Evolutionary conservation across 2,797 vertebrate species (phyloP).

Genomic region (Tadarida brasiliensis): DNA sequence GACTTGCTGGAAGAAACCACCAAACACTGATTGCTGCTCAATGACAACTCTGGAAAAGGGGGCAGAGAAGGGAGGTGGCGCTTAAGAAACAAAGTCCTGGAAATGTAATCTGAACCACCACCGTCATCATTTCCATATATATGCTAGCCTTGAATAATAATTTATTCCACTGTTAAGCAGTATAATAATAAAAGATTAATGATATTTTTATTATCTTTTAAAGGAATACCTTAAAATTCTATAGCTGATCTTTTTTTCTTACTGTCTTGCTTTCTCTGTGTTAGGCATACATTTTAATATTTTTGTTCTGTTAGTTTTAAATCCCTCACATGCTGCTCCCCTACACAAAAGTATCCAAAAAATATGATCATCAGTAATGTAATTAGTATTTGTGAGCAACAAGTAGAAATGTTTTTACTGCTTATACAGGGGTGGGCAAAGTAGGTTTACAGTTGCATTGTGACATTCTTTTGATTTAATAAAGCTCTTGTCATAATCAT

Average conservation of each 20-base stretch:
- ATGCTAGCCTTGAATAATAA: background rate
- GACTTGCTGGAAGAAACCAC: slow-evolving; percentile 93
- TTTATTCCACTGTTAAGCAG: background rate
- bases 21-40: slow-evolving; percentile 90
- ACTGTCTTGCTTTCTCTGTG: background rate
- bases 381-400: background rate
- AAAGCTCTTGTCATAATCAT: background rate
- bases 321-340: background rate
- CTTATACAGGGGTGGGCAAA: background rate
- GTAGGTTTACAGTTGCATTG: background rate
- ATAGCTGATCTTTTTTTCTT: background rate
- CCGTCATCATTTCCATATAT: background rate
- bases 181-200: slow-evolving; percentile 68
- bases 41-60: background rate
- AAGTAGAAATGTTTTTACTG: background rate
- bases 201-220: slow-evolving; percentile 28
- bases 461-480: background rate
- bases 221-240: background rate
- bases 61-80: background rate
- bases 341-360: background rate
- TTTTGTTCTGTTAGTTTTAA: background rate
- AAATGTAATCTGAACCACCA: background rate
- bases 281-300: background rate
- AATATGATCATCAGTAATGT: background rate
- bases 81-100: background rate